Evolutionary conservation across 2,113 vertebrate genomes (phyloP).

Genomic region (Danio rerio): DNA sequence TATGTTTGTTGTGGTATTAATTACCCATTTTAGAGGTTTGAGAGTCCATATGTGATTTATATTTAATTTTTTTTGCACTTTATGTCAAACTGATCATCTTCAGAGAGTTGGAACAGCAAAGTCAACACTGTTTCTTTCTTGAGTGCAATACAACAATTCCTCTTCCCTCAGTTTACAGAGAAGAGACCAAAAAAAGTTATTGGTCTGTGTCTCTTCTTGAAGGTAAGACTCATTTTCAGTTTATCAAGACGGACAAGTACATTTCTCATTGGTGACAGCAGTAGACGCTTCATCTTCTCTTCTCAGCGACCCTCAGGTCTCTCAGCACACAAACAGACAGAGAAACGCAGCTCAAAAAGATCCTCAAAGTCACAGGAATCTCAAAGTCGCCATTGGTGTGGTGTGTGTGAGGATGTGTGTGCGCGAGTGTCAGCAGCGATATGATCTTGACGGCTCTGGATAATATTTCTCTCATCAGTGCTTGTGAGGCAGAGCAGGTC

Average conservation of each 20-base stretch:
- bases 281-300: background rate
- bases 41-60: background rate
- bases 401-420: constrained; percentile 61
- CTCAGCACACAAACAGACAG: background rate
- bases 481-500: background rate
- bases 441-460: constrained; percentile 58
- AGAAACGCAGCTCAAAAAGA: constrained; percentile 10
- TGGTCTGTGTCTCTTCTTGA: background rate
- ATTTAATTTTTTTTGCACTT: background rate
- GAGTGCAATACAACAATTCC: background rate
- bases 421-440: constrained; percentile 29
- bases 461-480: constrained; percentile 60
- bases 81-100: background rate
- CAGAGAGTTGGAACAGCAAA: too few species aligned
- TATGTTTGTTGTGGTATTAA: constrained; percentile 19
- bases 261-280: constrained; percentile 35
- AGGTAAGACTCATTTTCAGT: background rate
- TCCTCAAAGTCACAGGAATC: constrained; percentile 11
- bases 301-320: background rate
- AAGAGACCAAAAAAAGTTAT: background rate
- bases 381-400: constrained; percentile 61
- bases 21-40: background rate
- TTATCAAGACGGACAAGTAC: background rate
- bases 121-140: background rate
- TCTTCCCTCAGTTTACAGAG: background rate